Percentiles rank a stretch among this genome's conserved stretches.
Evolutionary conservation across 30 jellyfish, hydroid and myxozoan genomes (phyloP).

Genomic region (Aurelia sp.): DNA sequence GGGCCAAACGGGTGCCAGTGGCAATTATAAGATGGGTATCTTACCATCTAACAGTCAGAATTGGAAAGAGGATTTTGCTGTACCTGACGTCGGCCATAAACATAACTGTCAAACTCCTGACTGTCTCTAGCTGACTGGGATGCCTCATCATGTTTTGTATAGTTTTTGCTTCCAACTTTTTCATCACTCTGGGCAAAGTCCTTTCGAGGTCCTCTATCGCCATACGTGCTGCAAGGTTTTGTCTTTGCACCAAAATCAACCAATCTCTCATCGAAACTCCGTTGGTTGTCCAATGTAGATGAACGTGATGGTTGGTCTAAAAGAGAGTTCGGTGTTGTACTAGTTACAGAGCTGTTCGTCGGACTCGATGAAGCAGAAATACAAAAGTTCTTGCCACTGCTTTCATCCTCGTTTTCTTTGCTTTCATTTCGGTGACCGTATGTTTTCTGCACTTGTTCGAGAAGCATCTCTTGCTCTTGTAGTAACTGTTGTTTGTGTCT

Average conservation of each 20-base stretch:
- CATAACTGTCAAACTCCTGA: conserved; percentile 60
- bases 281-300: conserved; percentile 20
- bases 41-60: neutral
- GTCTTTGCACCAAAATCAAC: conserved; percentile 3
- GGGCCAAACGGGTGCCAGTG: no score
- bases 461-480: conserved; percentile 96
- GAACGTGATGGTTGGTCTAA: conserved; percentile 20
- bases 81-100: conserved; percentile 72
- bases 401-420: conserved; percentile 32
- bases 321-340: conserved; percentile 45
- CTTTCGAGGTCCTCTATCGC: conserved; percentile 13
- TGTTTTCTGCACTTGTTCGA: conserved; percentile 88
- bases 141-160: conserved; percentile 21
- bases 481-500: conserved; percentile 97
- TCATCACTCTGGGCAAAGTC: neutral
- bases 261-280: conserved; percentile 3
- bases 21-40: no score
- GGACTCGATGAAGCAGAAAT: conserved; percentile 43
- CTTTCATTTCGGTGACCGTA: conserved; percentile 27
- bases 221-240: conserved; percentile 20
- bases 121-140: neutral
- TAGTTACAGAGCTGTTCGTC: conserved; percentile 34
- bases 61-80: neutral
- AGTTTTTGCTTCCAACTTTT: neutral
- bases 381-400: conserved; percentile 1